Conservation (phyloP, 2,888 invertebrate species). For the Thera britannica region DNA sequence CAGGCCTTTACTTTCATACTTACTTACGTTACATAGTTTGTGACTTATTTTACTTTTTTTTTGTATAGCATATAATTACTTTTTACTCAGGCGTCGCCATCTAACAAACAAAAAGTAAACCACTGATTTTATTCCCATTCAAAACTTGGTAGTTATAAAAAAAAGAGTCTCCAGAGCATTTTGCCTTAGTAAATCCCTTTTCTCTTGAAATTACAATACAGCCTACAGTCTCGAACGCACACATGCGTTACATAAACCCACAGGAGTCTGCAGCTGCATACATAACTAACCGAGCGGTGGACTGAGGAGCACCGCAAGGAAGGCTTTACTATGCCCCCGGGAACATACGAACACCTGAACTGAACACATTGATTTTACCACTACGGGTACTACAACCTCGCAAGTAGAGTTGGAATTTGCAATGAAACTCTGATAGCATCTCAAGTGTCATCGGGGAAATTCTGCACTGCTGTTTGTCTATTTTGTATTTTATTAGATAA, state of each 20-base stretch:
- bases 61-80: too few species aligned
- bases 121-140: too few species aligned
- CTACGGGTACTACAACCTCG: constrained; percentile 9
- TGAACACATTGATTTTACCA: constrained; percentile 51
- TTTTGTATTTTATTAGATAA: background rate
- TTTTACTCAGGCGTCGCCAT: too few species aligned
- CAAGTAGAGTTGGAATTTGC: constrained; percentile 19
- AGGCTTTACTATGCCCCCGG: constrained; percentile 60
- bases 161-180: too few species aligned
- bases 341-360: constrained; percentile 56
- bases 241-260: constrained; percentile 28
- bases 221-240: constrained; percentile 19
- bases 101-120: too few species aligned
- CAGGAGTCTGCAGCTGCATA: constrained; percentile 29
- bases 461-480: background rate
- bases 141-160: too few species aligned
- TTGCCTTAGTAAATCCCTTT: too few species aligned
- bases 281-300: constrained; percentile 36
- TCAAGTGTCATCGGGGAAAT: constrained; percentile 12
- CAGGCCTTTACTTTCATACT: too few species aligned
- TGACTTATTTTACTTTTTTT: too few species aligned
- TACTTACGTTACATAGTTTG: too few species aligned
- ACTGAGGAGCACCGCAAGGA: constrained; percentile 44
- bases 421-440: constrained; percentile 26
- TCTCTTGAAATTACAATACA: constrained; percentile 9